Evolutionary conservation across 1,140 invertebrate genomes (phyloP), one percentile per base, ranked within the genome.

Genomic region (Stegodyphus dumicola): DNA sequence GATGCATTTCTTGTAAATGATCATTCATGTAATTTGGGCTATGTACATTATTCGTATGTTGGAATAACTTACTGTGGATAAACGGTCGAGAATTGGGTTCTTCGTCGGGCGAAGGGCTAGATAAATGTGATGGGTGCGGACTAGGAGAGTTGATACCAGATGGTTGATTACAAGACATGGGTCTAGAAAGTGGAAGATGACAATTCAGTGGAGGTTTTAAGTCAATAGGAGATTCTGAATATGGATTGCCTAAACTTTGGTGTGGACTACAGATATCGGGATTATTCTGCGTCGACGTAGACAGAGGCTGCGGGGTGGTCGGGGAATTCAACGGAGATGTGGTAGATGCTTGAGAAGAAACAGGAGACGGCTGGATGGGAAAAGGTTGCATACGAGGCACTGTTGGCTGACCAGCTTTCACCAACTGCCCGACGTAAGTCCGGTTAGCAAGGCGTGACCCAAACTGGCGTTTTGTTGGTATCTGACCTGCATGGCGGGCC

Each of bases 391-490:
- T 80, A 52, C 75, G 85, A 80, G 85, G 73, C 65, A 80, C 73
- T 77, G 79, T 77, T 76, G 81, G 70, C 51, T 84, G 81, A 71
- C 74, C 84, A 64, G 75, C 67, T 73, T 85, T 78, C 52, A 77
- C 76, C 75, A 85, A 73, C 76, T 85, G 84, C 74, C 76, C 76
- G 52, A 78, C 73, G 53, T 71, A 85, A 77, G 84, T 85, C 65
- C 84, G 66, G 48, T 85, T 85, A 15, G 84, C 84, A 60, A 85
- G 84, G n/a, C 86, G 80, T 53, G 86, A 87, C 89, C 96, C 97
- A 83, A 94, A 92, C 13, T 92, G 91, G 89, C 96, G 98, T 90
- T 93, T 93, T 90, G 94, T 95, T 0, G 96, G 96, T 89, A 95
- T 95, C 87, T 94, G 93, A 7, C 96, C 95, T 0, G 97, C 98